Evolutionary conservation across 1,140 invertebrate genomes (phyloP).

Genomic region (Homarus americanus): DNA sequence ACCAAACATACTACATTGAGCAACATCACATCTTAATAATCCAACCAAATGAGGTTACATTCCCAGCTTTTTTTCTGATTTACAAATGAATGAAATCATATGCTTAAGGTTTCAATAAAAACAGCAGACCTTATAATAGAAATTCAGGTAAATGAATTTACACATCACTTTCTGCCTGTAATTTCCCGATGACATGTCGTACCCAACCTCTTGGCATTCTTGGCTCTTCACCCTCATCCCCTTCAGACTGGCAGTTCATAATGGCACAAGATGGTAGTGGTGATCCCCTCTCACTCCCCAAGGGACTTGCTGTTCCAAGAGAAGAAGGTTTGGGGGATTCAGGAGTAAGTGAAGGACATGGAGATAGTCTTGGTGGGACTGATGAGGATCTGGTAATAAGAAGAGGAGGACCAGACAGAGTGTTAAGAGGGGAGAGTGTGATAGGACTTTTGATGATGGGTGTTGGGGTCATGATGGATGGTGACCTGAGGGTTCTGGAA

Average conservation of each 20-base stretch:
- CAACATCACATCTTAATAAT: not conserved
- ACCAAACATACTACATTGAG: too few species aligned
- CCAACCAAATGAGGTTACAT: too few species aligned
- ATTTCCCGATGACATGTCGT: slow-evolving; percentile 70
- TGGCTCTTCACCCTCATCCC: slow-evolving; percentile 33
- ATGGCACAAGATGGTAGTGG: slow-evolving; percentile 19
- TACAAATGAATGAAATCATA: not conserved
- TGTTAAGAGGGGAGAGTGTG: slow-evolving; percentile 38
- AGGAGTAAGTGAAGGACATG: slow-evolving; percentile 26
- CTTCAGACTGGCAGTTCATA: slow-evolving; percentile 10
- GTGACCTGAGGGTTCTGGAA: slow-evolving; percentile 20
- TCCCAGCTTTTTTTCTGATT: too few species aligned
- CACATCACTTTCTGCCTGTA: slow-evolving; percentile 63
- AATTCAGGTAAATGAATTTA: not conserved
- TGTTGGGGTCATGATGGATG: slow-evolving; percentile 34
- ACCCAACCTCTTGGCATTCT: slow-evolving; percentile 69
- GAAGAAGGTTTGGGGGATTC: slow-evolving; percentile 41
- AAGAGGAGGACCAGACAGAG: not conserved
- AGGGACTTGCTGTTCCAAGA: slow-evolving; percentile 27
- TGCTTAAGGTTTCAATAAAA: not conserved
- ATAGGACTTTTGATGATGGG: slow-evolving; percentile 52
- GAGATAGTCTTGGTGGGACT: slow-evolving; percentile 38
- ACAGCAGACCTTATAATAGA: not conserved
- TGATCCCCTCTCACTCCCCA: slow-evolving; percentile 35
- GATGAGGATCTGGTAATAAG: slow-evolving; percentile 47